phyloP scores from a whole-genome alignment of 2,113 vertebrate genomes.

The Talpa occidentalis region DNA sequence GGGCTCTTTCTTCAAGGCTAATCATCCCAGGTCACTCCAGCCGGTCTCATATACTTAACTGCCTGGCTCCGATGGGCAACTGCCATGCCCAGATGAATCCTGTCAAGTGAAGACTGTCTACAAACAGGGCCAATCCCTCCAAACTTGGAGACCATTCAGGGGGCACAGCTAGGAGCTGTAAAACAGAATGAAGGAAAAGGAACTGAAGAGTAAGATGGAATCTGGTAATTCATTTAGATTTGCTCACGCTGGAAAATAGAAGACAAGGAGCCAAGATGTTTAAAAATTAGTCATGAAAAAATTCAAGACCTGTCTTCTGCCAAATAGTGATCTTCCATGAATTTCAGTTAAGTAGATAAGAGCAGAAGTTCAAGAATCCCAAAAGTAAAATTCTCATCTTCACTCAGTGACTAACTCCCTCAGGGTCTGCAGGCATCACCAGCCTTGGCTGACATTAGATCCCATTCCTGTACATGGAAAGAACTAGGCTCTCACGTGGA shows the following conservation, averaged over 20 bases:
- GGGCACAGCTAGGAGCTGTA: too few relatives aligned
- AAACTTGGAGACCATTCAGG: background rate
- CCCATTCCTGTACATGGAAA: background rate
- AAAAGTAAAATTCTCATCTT: background rate
- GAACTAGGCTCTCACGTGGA: background rate
- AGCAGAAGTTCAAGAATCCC: background rate
- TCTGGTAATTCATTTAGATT: background rate
- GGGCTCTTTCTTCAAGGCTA: background rate
- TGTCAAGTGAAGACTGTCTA: background rate
- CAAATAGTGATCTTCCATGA: background rate
- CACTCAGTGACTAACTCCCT: background rate
- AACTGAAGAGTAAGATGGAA: background rate
- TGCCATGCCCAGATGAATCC: background rate
- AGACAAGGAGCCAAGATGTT: background rate
- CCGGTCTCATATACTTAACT: background rate
- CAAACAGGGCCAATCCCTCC: background rate
- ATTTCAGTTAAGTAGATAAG: constrained; percentile 1
- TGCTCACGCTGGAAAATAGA: background rate
- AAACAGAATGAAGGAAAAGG: background rate
- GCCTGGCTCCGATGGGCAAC: background rate
- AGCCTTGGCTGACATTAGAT: background rate
- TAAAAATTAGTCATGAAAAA: background rate
- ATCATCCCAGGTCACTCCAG: background rate
- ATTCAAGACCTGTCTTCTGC: background rate
- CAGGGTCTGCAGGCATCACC: background rate